phyloP scores from a whole-genome alignment of 1,140 invertebrate species.

The Metopolophium dirhodum region DNA sequence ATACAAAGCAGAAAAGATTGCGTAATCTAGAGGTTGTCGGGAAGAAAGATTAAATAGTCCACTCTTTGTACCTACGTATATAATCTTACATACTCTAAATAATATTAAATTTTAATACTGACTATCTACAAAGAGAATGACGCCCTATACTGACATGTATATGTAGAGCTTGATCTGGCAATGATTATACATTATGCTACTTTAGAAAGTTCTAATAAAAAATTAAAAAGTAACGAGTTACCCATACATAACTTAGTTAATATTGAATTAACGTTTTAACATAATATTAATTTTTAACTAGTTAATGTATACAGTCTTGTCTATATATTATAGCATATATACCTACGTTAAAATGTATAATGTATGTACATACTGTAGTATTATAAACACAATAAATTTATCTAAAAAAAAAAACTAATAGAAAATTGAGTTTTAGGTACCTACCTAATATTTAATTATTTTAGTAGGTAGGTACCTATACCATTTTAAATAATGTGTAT shows the following conservation, averaged over 20 bases:
- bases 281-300: neutral
- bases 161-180: neutral
- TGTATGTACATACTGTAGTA: no score
- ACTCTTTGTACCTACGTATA: neutral
- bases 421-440: no score
- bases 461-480: no score
- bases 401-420: neutral
- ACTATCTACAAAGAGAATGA: neutral
- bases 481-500: no score
- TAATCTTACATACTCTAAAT: neutral
- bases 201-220: neutral
- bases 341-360: no score
- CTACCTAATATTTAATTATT: no score
- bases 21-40: neutral
- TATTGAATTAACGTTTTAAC: no score
- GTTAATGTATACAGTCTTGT: neutral
- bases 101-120: neutral
- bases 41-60: neutral
- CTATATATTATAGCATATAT: neutral
- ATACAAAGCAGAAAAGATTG: neutral
- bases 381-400: neutral
- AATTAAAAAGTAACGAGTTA: neutral
- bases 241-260: no score
- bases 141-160: no score
- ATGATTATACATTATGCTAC: no score